Conservation (phyloP, 2,888 invertebrate genomes). For the Tipula vernalis region DNA sequence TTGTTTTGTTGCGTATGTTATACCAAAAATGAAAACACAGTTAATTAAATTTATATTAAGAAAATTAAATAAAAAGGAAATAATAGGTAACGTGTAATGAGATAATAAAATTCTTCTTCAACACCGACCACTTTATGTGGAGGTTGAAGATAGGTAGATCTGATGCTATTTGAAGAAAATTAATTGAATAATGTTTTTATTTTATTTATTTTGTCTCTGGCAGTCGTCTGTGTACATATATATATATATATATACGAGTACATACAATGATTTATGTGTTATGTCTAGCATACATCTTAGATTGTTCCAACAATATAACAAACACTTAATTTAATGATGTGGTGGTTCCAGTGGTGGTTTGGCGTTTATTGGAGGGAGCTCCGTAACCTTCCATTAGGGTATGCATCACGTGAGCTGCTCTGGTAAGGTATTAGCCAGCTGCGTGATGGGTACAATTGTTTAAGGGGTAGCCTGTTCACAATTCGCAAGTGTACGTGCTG, state of each 20-base stretch:
- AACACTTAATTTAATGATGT: not conserved
- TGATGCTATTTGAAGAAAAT: not conserved
- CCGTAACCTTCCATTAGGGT: no score
- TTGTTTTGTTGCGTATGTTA: not conserved
- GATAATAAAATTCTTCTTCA: not conserved
- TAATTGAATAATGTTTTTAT: not conserved
- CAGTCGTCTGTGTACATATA: not conserved
- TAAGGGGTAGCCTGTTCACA: no score
- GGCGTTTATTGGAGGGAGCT: no score
- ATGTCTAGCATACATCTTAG: not conserved
- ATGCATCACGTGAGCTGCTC: no score
- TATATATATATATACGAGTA: not conserved
- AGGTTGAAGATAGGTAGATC: not conserved
- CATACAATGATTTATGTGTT: not conserved
- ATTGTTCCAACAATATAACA: not conserved
- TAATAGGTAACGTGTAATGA: not conserved
- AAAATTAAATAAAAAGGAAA: not conserved
- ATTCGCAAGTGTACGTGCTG: no score
- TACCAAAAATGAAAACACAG: not conserved
- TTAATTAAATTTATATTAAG: not conserved
- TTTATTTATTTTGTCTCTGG: not conserved
- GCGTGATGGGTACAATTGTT: no score
- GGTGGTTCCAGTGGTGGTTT: no score
- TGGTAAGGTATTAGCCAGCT: no score
- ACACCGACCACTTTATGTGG: not conserved